A percentile compares a stretch with the other conserved stretches of the same genome.
Conservation (phyloP, 2,113 vertebrate species). For the Salminus brasiliensis region DNA sequence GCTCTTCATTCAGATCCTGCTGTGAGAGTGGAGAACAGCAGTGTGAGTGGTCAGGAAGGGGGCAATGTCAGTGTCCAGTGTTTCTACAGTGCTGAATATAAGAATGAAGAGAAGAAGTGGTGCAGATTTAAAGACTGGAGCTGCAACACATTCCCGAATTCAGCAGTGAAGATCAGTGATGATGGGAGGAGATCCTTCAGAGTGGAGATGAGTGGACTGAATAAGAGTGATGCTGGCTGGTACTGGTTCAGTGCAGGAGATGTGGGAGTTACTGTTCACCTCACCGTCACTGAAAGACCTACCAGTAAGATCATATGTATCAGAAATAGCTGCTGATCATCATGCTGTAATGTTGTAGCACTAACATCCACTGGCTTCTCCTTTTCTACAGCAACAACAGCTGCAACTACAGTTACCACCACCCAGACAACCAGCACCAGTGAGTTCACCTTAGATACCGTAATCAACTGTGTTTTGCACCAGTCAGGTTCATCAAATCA, state of each 20-base stretch:
- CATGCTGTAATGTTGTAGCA: not conserved
- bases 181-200: slow-evolving; percentile 57
- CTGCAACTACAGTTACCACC: not conserved
- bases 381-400: not conserved
- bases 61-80: slow-evolving; percentile 45
- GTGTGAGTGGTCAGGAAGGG: slow-evolving; percentile 24
- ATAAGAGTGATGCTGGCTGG: slow-evolving; percentile 60
- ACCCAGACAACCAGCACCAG: not conserved
- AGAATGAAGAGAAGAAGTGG: slow-evolving; percentile 24
- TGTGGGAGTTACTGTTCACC: slow-evolving; percentile 43
- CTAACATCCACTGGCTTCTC: not conserved
- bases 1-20: slow-evolving; percentile 20
- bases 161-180: slow-evolving; percentile 54
- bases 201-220: slow-evolving; percentile 55
- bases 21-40: slow-evolving; percentile 28
- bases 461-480: not conserved
- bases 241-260: slow-evolving; percentile 47
- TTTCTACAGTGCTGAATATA: slow-evolving; percentile 32
- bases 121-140: slow-evolving; percentile 37
- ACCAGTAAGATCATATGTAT: not conserved
- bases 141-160: slow-evolving; percentile 24
- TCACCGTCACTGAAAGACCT: slow-evolving; percentile 48
- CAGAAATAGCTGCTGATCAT: not conserved
- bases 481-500: not conserved
- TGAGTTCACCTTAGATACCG: not conserved